Conservation (phyloP, 2,888 invertebrate genomes). For the Neocrepidodera transversa region DNA sequence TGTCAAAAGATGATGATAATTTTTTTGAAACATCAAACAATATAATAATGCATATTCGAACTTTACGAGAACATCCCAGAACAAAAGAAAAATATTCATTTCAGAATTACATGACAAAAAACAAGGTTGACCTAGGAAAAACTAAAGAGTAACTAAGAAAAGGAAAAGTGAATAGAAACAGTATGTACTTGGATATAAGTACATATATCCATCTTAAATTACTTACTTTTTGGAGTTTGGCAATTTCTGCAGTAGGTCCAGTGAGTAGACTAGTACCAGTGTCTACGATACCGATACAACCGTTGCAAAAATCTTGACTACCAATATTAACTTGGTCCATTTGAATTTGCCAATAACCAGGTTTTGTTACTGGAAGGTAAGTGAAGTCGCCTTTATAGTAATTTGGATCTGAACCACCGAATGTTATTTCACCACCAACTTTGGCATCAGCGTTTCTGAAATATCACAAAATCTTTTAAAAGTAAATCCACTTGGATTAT, state of each 20-base stretch:
- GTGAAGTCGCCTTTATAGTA: constrained; percentile 89
- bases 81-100: no score
- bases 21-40: no score
- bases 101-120: no score
- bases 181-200: no score
- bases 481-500: no score
- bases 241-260: constrained; percentile 82
- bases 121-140: no score
- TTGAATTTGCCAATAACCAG: constrained; percentile 90
- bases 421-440: constrained; percentile 84
- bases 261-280: constrained; percentile 95
- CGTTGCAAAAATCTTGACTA: constrained; percentile 71
- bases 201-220: no score
- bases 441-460: constrained; percentile 74
- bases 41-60: no score
- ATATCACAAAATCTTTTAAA: no score
- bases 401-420: constrained; percentile 93
- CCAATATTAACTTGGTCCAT: constrained; percentile 76
- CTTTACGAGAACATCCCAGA: neutral
- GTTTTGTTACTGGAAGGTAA: constrained; percentile 80
- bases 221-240: constrained; percentile 77
- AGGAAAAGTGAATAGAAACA: no score
- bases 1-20: no score
- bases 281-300: constrained; percentile 94
- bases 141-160: no score